These are phyloP conservation scores for Strongylocentrotus purpuratus DNA, from an alignment of 35 echinoderm and acorn worm species.

Conservation along the genomic window DNA sequence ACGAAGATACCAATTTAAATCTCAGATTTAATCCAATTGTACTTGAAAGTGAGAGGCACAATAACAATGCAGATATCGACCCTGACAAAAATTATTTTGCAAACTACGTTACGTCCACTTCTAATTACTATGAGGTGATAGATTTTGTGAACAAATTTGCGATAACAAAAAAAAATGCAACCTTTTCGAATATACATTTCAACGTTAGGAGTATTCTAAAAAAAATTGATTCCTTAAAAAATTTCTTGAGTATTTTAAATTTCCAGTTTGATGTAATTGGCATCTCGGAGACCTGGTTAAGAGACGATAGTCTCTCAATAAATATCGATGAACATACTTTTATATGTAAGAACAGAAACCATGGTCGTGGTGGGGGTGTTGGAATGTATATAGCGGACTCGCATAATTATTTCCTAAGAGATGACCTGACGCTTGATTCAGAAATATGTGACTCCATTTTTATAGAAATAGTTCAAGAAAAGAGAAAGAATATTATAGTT, in stretches of 20 bases:
- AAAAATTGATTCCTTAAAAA: background rate
- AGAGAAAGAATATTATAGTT: background rate
- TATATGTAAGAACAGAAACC: background rate
- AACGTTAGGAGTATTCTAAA: background rate
- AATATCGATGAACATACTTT: background rate
- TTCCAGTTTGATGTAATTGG: slow-evolving; percentile 17
- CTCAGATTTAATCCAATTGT: background rate
- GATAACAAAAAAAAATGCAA: background rate
- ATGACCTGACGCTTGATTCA: background rate
- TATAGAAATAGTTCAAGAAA: background rate
- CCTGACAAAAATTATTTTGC: background rate
- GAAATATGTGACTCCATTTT: background rate
- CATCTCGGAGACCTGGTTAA: background rate
- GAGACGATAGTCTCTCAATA: background rate
- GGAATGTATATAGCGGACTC: background rate
- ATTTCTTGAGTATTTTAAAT: background rate
- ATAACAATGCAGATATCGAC: background rate
- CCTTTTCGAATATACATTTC: background rate
- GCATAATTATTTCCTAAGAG: background rate
- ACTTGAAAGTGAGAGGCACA: background rate
- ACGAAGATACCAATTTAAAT: background rate
- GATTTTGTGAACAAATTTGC: background rate
- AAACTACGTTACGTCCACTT: background rate
- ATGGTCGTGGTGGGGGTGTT: background rate
- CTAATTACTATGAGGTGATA: background rate